These are phyloP conservation scores for Sylvietta virens DNA, from an alignment of 2,113 vertebrate genomes.

Conservation along the genomic window DNA sequence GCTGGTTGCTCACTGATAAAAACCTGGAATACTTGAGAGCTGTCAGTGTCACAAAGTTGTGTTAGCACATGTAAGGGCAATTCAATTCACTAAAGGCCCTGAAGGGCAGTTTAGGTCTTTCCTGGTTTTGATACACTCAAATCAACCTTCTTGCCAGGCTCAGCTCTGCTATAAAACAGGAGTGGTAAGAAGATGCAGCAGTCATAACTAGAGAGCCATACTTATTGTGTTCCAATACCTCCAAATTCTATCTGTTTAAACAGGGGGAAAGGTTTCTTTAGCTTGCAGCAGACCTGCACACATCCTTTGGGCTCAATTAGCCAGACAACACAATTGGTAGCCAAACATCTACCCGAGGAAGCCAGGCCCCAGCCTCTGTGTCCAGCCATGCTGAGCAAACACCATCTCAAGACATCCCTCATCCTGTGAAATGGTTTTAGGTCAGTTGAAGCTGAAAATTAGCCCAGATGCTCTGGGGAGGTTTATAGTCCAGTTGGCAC, in stretches of 20 bases:
- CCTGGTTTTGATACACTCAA: background rate
- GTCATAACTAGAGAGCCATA: background rate
- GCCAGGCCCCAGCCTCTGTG: background rate
- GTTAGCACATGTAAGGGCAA: background rate
- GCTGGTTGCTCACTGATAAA: background rate
- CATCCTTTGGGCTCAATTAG: background rate
- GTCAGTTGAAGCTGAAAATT: background rate
- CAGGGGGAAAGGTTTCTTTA: background rate
- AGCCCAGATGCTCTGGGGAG: background rate
- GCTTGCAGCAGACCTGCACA: background rate
- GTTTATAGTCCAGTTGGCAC: background rate
- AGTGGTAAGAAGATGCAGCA: background rate
- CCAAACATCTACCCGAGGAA: background rate
- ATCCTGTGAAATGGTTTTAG: background rate
- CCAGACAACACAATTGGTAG: background rate
- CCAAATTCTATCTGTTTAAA: background rate
- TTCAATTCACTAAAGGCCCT: background rate
- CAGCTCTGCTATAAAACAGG: background rate
- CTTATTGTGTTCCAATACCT: background rate
- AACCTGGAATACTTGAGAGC: background rate
- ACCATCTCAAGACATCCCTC: background rate
- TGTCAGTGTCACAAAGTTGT: background rate
- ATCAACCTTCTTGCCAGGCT: background rate
- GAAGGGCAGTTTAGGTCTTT: background rate
- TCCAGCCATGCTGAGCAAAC: background rate